Evolutionary conservation across 2,797 vertebrate species (phyloP).

Genomic region (Vultur gryphus): DNA sequence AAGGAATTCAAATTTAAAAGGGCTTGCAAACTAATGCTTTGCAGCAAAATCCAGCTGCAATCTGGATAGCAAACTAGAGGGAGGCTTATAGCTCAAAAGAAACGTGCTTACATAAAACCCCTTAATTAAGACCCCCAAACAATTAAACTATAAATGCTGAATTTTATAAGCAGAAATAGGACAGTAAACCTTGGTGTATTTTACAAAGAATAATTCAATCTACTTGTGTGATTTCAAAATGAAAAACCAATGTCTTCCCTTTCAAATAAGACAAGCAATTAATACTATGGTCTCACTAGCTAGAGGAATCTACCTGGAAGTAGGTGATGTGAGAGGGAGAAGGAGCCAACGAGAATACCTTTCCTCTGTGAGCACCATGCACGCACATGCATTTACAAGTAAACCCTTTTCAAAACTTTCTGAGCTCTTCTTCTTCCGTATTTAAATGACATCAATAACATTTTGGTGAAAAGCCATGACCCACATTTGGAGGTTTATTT

Average conservation of each 20-base stretch:
- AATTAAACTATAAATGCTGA: not conserved
- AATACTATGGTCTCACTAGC: not conserved
- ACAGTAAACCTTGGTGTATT: not conserved
- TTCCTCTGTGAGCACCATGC: not conserved
- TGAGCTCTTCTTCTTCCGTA: not conserved
- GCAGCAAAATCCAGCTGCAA: not conserved
- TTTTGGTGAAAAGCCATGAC: not conserved
- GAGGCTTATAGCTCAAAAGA: not conserved
- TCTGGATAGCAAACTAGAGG: not conserved
- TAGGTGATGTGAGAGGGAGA: not conserved
- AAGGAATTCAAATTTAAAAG: not conserved
- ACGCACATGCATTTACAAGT: not conserved
- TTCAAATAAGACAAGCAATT: not conserved
- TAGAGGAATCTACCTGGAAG: not conserved
- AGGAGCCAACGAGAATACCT: not conserved
- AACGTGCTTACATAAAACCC: not conserved
- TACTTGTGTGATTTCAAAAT: not conserved
- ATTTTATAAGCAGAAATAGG: not conserved
- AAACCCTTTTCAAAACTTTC: not conserved
- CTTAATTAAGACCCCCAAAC: not conserved
- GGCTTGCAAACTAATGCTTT: not conserved
- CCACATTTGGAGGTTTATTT: not conserved
- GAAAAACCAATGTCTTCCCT: not conserved
- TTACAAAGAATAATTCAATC: not conserved
- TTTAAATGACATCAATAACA: not conserved